Percentiles rank a stretch among this genome's conserved stretches.
phyloP scores from a whole-genome alignment of 2,797 vertebrate species.

The Macropodus opercularis region DNA sequence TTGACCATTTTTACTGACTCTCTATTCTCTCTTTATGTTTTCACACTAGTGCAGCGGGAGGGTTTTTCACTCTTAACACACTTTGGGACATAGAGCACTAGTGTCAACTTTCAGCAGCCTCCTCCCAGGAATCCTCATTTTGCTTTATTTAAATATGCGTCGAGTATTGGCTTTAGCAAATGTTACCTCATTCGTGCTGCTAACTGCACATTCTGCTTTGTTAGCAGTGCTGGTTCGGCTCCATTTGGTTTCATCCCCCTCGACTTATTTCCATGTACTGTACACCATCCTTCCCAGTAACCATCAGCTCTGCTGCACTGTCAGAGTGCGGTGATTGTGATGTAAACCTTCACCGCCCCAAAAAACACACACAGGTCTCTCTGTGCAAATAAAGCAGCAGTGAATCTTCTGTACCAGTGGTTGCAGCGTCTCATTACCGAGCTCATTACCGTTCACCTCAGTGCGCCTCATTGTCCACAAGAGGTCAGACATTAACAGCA shows the following conservation, averaged over 20 bases:
- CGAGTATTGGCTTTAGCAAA: neutral
- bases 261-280: no score
- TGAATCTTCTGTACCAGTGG: neutral
- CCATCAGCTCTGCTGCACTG: neutral
- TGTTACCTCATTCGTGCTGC: neutral
- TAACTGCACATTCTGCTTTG: no score
- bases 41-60: conserved; percentile 3
- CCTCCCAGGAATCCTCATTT: neutral
- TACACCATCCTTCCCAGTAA: neutral
- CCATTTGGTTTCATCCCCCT: no score
- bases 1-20: no score
- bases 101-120: conserved; percentile 10
- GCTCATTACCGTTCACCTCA: conserved; percentile 68
- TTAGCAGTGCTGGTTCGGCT: no score
- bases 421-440: conserved; percentile 43
- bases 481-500: conserved; percentile 80
- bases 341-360: neutral
- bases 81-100: neutral
- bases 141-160: neutral
- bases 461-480: conserved; percentile 77
- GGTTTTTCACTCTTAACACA: neutral
- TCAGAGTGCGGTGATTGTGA: neutral
- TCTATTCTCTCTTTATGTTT: no score
- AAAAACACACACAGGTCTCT: neutral
- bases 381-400: conserved; percentile 8